Evolutionary conservation across 2,888 invertebrate genomes (phyloP), one percentile per base, ranked within the genome.

Genomic region (Asteroscopus sphinx): DNA sequence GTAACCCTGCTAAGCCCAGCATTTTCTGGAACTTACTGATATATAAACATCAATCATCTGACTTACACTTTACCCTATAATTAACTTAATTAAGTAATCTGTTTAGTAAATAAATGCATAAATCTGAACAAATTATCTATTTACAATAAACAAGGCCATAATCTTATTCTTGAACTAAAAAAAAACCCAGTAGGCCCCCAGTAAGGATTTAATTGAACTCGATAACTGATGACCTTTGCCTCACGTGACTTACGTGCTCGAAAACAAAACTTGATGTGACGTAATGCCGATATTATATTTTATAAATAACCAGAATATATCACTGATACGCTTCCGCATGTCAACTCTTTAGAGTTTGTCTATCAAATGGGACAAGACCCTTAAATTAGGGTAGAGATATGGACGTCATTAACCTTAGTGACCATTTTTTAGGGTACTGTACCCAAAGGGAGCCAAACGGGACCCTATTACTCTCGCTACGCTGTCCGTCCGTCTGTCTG

Each of bases 251-350:
- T 32, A 21, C 15, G n/a, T 13, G 33, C 39, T 57, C 53, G 48
- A 57, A 70, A 75, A 65, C 75, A 74, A 64, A 56, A 65, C 28
- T 25, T 12, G 35, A 32, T 33, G 57, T 71, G 65, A 68, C 72
- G 72, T 64, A 11, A 30, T 21, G 25, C 26, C 9, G 63, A 62
- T 70, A 76, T 49, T 35, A 15, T 35, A 15, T 30, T 36, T 36
- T 44, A 35, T 36, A 37, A 51, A 35, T 36, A 37, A 51, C 25
- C 16, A 63, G 21, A 47, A 47, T 28, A 40, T 49, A 13, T 25
- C 33, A 25, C 11, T 9, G 44, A 47, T 41, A 46, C 35, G 16
- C 54, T 62, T 72, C 68, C 76, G 73, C 37, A 9, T 67, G 40
- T 37, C 26, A 49, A 70, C 66, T 37, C n/a, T 46, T 52, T 26